These are phyloP conservation scores for Gymnocheta viridis DNA, from an alignment of 2,888 invertebrate species.

Conservation along the genomic window DNA sequence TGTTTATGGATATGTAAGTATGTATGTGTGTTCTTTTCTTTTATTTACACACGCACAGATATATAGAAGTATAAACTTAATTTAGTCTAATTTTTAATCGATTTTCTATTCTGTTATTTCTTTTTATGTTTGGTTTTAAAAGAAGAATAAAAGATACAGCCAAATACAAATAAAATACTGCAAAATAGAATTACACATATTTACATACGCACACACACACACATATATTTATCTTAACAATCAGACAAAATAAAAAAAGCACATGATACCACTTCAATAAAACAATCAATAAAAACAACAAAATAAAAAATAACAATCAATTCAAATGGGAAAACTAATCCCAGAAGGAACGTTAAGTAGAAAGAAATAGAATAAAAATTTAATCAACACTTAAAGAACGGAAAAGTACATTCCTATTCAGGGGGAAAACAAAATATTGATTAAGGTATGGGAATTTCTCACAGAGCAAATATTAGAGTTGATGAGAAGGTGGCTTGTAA, in stretches of 20 bases:
- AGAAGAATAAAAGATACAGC: conserved; percentile 13
- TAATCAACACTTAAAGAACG: conserved; percentile 20
- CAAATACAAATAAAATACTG: conserved; percentile 30
- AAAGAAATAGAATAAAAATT: too few species aligned
- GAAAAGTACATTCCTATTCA: neutral
- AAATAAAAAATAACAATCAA: neutral
- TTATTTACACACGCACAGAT: neutral
- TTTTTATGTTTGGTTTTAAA: neutral
- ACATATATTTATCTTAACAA: neutral
- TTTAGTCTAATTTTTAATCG: conserved; percentile 43
- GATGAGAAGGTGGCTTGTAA: too few species aligned
- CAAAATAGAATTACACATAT: conserved; percentile 7
- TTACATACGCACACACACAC: neutral
- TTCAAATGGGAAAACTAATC: conserved; percentile 3
- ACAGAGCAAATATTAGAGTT: neutral
- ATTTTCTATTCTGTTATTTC: conserved; percentile 14
- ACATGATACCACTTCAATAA: conserved; percentile 30
- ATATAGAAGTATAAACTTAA: neutral
- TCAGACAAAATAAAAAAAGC: conserved; percentile 7
- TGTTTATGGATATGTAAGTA: too few species aligned
- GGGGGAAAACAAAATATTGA: neutral
- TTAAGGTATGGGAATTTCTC: too few species aligned
- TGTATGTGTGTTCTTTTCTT: neutral
- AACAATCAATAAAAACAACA: conserved; percentile 42
- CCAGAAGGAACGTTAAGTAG: too few species aligned